Evolutionary conservation across 2,113 vertebrate genomes (phyloP).

Genomic region (Trematocara macrostoma): DNA sequence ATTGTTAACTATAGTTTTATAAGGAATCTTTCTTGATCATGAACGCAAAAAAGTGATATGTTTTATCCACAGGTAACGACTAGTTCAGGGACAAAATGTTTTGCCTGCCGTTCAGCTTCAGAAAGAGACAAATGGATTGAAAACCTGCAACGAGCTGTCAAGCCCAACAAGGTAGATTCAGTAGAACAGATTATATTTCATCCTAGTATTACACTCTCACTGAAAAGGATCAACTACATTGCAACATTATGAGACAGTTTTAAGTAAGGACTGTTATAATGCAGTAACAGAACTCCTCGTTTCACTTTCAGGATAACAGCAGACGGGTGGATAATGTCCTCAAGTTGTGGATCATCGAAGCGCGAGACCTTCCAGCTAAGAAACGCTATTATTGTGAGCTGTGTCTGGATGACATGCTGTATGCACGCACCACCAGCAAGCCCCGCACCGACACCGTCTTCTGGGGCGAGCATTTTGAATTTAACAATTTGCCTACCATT

Average conservation of each 20-base stretch:
- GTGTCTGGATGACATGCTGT: conserved; percentile 96
- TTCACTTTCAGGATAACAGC: conserved; percentile 86
- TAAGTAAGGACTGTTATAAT: conserved; percentile 47
- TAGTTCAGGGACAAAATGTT: conserved; percentile 90
- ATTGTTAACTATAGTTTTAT: neutral
- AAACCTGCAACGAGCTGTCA: conserved; percentile 88
- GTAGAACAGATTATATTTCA: neutral
- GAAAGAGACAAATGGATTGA: conserved; percentile 97
- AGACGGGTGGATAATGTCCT: conserved; percentile 92
- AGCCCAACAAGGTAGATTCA: conserved; percentile 88
- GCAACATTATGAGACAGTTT: neutral
- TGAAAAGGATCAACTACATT: neutral
- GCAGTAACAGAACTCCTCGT: conserved; percentile 49
- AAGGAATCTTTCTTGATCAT: neutral
- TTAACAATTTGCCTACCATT: conserved; percentile 94
- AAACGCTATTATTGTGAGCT: conserved; percentile 98
- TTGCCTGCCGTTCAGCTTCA: conserved; percentile 89
- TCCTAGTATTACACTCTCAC: neutral
- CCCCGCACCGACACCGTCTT: conserved; percentile 95
- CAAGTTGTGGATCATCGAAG: conserved; percentile 97
- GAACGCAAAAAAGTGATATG: neutral
- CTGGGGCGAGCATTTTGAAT: conserved; percentile 98
- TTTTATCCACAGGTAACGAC: conserved; percentile 81
- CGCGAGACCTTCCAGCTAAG: conserved; percentile 91
- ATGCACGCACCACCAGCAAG: conserved; percentile 98